Evolutionary conservation across 2,797 vertebrate species (phyloP), one percentile per base, ranked within the genome.

Genomic region (Adrianichthys oophorus): DNA sequence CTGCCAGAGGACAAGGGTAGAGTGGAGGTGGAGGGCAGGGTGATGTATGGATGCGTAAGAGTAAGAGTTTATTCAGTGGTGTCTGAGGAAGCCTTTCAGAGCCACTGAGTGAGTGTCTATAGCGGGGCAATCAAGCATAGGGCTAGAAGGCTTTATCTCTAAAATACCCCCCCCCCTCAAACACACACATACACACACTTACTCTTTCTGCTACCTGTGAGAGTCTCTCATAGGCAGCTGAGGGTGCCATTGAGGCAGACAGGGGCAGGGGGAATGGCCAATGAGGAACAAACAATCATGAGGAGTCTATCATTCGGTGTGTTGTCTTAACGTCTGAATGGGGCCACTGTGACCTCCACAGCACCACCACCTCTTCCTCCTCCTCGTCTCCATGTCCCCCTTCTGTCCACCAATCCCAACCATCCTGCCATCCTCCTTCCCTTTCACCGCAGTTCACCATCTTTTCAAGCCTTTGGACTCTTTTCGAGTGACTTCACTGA

Each of bases 231-330:
- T 95, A 93, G 94, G 93, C 90, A 67, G 92, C 93, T 94, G 91
- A 94, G 94, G 94, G 94, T 90, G 91, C 93, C 93, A 95, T 95
- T 96, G 94, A 95, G 76, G 62, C 74, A 84, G 81, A 78, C 89
- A 29, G 82, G 71, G 76, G 83, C 81, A 83, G 82, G 88, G 88
- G 95, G 94, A 95, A 95, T 93, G 87, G 92, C 90, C 89, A 48
- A 78, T 87, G 91, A 92, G 92, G 87, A 92, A 93, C 92, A 93
- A 93, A 96, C 94, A 95, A 94, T 96, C 92, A 92, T 84, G 91
- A 94, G 93, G 94, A 96, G 95, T 97, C 95, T 95, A 96, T 96
- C 95, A 96, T 95, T 95, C 94, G 94, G 92, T 93, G 93, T 95
- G 94, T 95, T 95, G 95, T 96, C 95, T 97, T 95, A 94, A 93